Evolutionary conservation across 2,113 vertebrate species (phyloP), one percentile per base, ranked within the genome.

Genomic region (Boulengeromyrus knoepffleri): DNA sequence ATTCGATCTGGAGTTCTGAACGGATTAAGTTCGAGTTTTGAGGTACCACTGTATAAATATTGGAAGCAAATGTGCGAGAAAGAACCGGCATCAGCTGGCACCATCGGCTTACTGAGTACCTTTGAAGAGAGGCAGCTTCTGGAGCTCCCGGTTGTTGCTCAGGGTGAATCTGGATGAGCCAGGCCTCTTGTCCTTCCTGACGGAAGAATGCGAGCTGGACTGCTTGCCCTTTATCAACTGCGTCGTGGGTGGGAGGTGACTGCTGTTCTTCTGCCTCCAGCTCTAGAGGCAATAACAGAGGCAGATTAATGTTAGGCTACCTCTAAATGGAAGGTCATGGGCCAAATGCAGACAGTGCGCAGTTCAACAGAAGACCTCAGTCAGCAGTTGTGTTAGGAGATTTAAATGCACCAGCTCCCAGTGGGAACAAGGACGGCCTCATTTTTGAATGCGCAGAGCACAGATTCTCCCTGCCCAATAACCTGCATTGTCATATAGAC

Each of bases 121-220:
- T 99, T 99, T 99, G 88, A 99, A 96, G 89, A 97, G 96, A 0
- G 97, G 96, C 88, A 99, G 97, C 92, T 99, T 99, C 89, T 99
- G 99, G 62, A 99, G 97, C 93, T 99, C 99, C 92, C 99, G 95
- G 92, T 97, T 99, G 96, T 96, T 99, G 96, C 96, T 98, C 93
- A 97, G 92, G 88, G 96, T 99, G 94, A 99, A 98, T 90, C 97
- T 96, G 90, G 98, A 98, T 74, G 98, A 99, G 94, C 96, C 99
- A 90, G 97, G 97, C 5, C 98, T 96, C 91, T 98, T 99, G 92
- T 99, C 98, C 92, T 98, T 99, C 95, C 98, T 99, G 93, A 96
- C 93, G 88, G 95, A 92, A 74, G 97, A 94, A 93, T 97, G 98
- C 58, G 97, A 94, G 91, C 94, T 93, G 85, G 97, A 95, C 95